Conservation (phyloP, 2,797 vertebrate species). For the Semaprochilodus insignis region DNA sequence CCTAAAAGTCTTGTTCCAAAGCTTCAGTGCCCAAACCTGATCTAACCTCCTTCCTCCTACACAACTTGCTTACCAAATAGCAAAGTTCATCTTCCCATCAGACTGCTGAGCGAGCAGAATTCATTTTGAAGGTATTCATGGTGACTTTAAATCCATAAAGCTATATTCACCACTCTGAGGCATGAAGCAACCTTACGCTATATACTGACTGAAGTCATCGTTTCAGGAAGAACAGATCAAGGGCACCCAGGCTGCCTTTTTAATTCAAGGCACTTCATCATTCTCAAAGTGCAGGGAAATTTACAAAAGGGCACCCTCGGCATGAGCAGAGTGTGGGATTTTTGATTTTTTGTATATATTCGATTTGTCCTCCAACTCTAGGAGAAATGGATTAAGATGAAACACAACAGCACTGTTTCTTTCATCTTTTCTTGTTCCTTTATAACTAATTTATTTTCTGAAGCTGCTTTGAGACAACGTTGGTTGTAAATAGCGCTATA, state of each 20-base stretch:
- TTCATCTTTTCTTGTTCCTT: too few relatives aligned
- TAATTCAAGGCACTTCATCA: slow-evolving; percentile 57
- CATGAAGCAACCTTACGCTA: slow-evolving; percentile 22
- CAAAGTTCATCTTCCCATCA: slow-evolving; percentile 9
- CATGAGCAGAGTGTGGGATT: slow-evolving; percentile 31
- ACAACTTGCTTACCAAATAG: slow-evolving; percentile 14
- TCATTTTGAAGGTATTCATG: slow-evolving; percentile 43
- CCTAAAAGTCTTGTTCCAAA: slow-evolving; percentile 2
- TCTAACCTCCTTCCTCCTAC: not conserved
- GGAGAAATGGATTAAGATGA: slow-evolving; percentile 42
- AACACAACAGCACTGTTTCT: slow-evolving; percentile 34
- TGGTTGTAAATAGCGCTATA: too few relatives aligned
- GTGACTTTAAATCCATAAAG: slow-evolving; percentile 46
- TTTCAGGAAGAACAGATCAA: slow-evolving; percentile 44
- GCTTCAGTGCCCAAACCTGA: slow-evolving; percentile 7
- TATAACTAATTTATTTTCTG: too few relatives aligned
- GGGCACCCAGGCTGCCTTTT: slow-evolving; percentile 43
- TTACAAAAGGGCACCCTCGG: slow-evolving; percentile 52
- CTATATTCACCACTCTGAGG: slow-evolving; percentile 58
- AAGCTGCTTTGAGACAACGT: too few relatives aligned
- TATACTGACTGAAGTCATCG: not conserved
- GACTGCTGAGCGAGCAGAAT: slow-evolving; percentile 43
- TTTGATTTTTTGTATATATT: slow-evolving; percentile 55
- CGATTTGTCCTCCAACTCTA: slow-evolving; percentile 48
- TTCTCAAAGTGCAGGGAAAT: slow-evolving; percentile 38